Conservation (phyloP, 2,797 vertebrate species). For the Hypotaenidia okinawae region DNA sequence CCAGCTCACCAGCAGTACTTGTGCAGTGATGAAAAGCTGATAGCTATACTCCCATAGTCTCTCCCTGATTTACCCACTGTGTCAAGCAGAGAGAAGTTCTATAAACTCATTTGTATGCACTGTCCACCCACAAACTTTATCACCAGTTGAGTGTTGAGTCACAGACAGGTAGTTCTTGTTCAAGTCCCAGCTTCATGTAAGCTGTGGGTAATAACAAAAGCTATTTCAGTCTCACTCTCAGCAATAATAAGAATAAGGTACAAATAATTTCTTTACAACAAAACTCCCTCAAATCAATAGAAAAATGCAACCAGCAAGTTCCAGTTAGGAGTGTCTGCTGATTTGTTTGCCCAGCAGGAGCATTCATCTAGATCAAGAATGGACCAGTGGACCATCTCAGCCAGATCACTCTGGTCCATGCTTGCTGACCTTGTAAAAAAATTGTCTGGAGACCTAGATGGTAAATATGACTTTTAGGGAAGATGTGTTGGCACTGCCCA, state of each 20-base stretch:
- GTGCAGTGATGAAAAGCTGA: conserved; percentile 19
- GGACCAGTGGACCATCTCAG: background rate
- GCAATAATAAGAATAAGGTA: background rate
- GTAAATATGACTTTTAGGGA: background rate
- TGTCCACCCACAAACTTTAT: conserved; percentile 67
- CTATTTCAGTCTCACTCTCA: conserved; percentile 4
- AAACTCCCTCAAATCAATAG: background rate
- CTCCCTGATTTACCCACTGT: background rate
- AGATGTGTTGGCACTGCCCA: background rate
- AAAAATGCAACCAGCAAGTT: background rate
- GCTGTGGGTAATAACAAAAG: conserved; percentile 13
- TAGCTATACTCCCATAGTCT: background rate
- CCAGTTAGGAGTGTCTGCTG: background rate
- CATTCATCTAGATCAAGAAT: background rate
- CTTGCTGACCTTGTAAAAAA: background rate
- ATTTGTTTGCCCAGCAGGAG: background rate
- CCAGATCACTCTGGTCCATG: background rate
- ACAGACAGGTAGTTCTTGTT: conserved; percentile 67
- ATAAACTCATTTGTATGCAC: conserved; percentile 52
- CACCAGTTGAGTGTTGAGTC: conserved; percentile 54
- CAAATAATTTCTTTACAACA: background rate
- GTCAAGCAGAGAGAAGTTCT: background rate
- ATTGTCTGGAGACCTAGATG: background rate
- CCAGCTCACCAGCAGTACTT: conserved; percentile 1
- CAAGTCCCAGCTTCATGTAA: background rate